phyloP scores from a whole-genome alignment of 2,888 invertebrate genomes.

The Apamea sordens region DNA sequence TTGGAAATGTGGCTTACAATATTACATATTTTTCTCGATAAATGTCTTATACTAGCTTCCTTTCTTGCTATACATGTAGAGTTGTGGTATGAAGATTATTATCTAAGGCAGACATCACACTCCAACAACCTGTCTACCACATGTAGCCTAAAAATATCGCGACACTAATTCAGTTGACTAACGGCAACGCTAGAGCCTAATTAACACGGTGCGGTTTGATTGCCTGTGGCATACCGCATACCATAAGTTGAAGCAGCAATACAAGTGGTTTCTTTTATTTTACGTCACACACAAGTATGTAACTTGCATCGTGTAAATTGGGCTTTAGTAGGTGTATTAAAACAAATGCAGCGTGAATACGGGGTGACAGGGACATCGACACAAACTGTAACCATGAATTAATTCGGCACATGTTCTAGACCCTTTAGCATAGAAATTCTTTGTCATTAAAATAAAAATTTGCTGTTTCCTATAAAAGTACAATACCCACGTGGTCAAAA shows the following conservation, averaged over 20 bases:
- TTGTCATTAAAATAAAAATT: neutral
- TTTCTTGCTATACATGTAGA: neutral
- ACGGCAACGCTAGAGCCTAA: neutral
- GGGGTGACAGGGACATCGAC: no score
- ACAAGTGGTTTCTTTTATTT: neutral
- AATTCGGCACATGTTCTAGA: neutral
- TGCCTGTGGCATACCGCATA: neutral
- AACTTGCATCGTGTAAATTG: neutral
- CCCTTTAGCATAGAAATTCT: neutral
- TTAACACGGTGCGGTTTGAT: neutral
- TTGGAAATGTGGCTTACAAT: slow-evolving; percentile 1
- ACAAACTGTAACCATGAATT: neutral
- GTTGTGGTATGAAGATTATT: neutral
- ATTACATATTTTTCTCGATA: neutral
- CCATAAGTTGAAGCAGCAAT: neutral
- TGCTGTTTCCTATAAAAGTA: neutral
- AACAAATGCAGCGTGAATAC: neutral
- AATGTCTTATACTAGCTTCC: neutral
- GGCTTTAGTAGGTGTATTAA: neutral
- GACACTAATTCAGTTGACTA: neutral
- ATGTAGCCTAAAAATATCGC: neutral
- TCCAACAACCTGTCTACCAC: neutral
- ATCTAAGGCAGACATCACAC: neutral
- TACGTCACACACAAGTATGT: neutral
- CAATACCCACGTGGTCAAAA: no score